Percentiles rank a stretch among this genome's conserved stretches.
Evolutionary conservation across 2,797 vertebrate species (phyloP).

Genomic region (Pitangus sulphuratus): DNA sequence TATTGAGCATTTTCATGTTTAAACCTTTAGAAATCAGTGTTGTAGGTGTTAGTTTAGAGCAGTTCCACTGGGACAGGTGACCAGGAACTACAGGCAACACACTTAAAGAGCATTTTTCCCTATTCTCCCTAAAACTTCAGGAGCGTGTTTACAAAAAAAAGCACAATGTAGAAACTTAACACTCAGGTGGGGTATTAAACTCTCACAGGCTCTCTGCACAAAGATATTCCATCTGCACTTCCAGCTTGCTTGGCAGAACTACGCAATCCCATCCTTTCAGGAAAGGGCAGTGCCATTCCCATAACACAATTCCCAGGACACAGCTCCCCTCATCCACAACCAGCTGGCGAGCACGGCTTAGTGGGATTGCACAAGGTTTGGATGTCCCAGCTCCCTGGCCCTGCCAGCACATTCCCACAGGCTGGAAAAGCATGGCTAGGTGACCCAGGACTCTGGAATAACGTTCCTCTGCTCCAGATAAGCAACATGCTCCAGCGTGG

Average conservation of each 20-base stretch:
- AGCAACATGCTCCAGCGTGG: accelerated
- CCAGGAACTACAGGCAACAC: neutral
- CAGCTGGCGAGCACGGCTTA: accelerated
- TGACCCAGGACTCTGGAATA: neutral
- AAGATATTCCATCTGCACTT: neutral
- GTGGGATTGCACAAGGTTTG: neutral
- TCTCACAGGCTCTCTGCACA: neutral
- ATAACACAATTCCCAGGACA: accelerated
- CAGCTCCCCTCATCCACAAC: neutral
- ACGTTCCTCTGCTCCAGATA: neutral
- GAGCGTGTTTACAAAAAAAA: accelerated
- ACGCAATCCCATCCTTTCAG: neutral
- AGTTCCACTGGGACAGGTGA: neutral
- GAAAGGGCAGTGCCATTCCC: neutral
- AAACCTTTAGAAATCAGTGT: neutral
- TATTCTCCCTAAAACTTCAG: neutral
- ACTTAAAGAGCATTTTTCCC: no score
- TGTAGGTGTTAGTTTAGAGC: neutral
- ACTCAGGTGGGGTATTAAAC: accelerated
- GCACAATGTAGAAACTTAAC: accelerated
- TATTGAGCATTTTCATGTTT: neutral
- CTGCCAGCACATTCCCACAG: neutral
- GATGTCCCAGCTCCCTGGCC: neutral
- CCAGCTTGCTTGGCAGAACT: neutral
- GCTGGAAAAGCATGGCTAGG: neutral